A percentile compares a stretch with the other conserved stretches of the same genome.
These are phyloP conservation scores for Acipenser transmontanus DNA, from an alignment of 2,797 vertebrate species.

Conservation along the genomic window DNA sequence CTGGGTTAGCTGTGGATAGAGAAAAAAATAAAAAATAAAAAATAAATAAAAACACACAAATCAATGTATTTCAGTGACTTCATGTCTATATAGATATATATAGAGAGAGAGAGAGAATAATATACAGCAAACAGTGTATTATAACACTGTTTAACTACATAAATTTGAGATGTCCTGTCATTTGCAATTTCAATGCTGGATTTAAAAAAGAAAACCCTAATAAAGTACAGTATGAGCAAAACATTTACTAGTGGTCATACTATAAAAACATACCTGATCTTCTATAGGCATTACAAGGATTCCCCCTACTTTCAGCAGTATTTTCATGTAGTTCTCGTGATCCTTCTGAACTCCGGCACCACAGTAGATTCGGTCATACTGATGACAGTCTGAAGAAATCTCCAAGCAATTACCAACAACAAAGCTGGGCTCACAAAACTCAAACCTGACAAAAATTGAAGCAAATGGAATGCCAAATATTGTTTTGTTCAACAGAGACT, in stretches of 20 bases:
- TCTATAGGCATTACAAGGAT: constrained; percentile 97
- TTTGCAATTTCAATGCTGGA: too few species aligned
- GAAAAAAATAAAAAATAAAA: background rate
- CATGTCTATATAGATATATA: too few species aligned
- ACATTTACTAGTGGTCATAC: too few species aligned
- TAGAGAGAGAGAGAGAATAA: too few species aligned
- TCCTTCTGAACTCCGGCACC: constrained; percentile 98
- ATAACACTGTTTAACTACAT: too few species aligned
- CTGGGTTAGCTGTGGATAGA: constrained; percentile 79
- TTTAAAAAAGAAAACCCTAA: too few species aligned
- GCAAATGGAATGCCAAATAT: background rate
- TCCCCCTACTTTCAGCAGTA: constrained; percentile 91
- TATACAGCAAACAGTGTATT: too few species aligned
- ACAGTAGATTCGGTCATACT: constrained; percentile 96
- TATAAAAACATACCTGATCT: constrained; percentile 76
- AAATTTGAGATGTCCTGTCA: too few species aligned
- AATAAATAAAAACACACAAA: too few species aligned
- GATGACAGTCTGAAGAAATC: constrained; percentile 90
- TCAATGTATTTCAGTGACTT: too few species aligned
- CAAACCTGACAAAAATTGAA: constrained; percentile 67
- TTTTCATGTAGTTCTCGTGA: constrained; percentile 99
- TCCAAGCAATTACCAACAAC: constrained; percentile 97
- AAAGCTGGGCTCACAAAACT: constrained; percentile 94
- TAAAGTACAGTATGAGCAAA: too few species aligned
- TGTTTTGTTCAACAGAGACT: too few species aligned